Percentiles rank a stretch among this genome's conserved stretches.
Evolutionary conservation across 30 jellyfish, hydroid and myxozoan species (phyloP).

Genomic region (Morbakka virulenta): DNA sequence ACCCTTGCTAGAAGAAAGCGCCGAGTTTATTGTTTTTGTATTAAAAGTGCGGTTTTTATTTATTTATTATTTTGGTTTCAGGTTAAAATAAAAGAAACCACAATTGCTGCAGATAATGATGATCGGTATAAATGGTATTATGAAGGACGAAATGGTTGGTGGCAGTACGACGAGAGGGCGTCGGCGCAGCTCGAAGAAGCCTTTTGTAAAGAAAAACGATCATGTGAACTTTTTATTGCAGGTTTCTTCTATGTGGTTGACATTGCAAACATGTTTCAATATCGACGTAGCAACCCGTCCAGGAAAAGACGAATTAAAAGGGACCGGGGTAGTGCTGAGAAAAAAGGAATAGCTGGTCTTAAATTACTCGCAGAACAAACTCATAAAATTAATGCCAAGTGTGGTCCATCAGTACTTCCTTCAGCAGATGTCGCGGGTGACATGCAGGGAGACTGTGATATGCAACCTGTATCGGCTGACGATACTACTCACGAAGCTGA

Average conservation of each 20-base stretch:
- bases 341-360: conserved; percentile 88
- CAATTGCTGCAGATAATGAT: conserved; percentile 1
- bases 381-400: no score
- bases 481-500: no score
- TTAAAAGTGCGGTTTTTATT: no score
- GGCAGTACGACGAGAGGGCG: conserved; percentile 97
- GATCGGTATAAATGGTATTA: conserved; percentile 71
- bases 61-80: no score
- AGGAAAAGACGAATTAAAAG: conserved; percentile 78
- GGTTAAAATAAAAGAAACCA: conserved; percentile 34
- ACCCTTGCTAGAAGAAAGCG: no score
- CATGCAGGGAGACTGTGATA: no score
- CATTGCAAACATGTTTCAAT: conserved; percentile 81
- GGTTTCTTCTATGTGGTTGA: conserved; percentile 83
- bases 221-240: conserved; percentile 79
- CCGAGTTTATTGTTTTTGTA: no score
- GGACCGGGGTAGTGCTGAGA: conserved; percentile 65
- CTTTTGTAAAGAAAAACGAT: conserved; percentile 29
- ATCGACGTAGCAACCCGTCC: conserved; percentile 69
- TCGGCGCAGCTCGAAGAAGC: conserved; percentile 77
- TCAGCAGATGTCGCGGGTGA: no score
- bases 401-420: no score
- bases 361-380: conserved; percentile 9
- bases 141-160: conserved; percentile 99
- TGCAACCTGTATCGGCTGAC: no score